Percentiles rank a stretch among this genome's conserved stretches.
Conservation (phyloP, 2,888 invertebrate species). For the Tubulanus polymorphus region DNA sequence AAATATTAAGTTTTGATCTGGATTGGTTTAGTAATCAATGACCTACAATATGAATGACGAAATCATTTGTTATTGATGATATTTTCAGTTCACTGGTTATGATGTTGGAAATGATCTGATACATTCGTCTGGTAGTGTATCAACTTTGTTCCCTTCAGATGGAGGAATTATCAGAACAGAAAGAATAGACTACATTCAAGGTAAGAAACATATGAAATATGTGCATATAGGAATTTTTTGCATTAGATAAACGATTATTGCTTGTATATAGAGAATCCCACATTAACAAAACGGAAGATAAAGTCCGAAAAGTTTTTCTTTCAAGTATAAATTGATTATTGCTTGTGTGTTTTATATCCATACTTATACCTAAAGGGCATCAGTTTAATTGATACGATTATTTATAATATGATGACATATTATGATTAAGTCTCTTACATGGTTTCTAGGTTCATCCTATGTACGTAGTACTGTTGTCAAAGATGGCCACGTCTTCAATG, state of each 20-base stretch:
- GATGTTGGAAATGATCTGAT: constrained; percentile 49
- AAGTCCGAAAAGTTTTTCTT: no score
- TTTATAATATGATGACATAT: no score
- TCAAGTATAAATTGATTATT: neutral
- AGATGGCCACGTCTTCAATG: constrained; percentile 48
- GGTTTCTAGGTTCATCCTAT: constrained; percentile 31
- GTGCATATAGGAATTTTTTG: no score
- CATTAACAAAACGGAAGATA: no score
- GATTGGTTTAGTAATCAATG: no score
- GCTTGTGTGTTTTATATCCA: neutral
- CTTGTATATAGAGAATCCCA: no score
- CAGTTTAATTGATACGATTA: no score
- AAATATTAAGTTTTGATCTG: neutral
- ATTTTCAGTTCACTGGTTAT: constrained; percentile 48
- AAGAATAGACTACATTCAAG: constrained; percentile 43
- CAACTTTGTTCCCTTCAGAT: constrained; percentile 48
- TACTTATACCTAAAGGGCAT: neutral
- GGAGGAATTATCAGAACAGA: constrained; percentile 49
- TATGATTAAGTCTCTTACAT: no score
- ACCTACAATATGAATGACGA: no score
- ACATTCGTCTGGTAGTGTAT: constrained; percentile 44
- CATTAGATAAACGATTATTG: no score
- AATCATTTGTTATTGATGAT: constrained; percentile 3
- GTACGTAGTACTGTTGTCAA: constrained; percentile 44
- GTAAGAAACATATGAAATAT: constrained; percentile 15